Evolutionary conservation across 2,113 vertebrate species (phyloP).

Genomic region (Microcebus ravelobensis): DNA sequence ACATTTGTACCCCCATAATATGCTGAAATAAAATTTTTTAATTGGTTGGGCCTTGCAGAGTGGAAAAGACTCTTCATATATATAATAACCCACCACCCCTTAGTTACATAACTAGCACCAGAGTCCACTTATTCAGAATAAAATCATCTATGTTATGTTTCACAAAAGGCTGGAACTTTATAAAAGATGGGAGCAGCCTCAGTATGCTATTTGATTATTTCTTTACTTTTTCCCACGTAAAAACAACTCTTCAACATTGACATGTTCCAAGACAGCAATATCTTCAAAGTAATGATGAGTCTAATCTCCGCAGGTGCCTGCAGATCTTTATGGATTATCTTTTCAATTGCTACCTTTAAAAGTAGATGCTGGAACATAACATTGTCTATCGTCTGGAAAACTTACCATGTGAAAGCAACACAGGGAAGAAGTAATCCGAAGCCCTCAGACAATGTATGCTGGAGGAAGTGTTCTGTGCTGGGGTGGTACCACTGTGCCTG

Average conservation of each 20-base stretch:
- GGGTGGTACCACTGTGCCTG: rapidly evolving
- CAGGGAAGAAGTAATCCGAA: not conserved
- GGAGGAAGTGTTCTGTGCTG: not conserved
- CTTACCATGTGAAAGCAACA: not conserved
- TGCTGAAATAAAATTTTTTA: too few species aligned
- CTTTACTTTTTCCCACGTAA: not conserved
- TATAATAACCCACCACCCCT: not conserved
- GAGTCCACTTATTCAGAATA: not conserved
- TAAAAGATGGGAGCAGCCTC: not conserved
- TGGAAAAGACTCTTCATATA: not conserved
- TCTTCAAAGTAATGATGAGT: not conserved
- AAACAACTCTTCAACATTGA: not conserved
- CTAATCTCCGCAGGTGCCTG: not conserved
- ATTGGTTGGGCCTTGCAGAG: not conserved
- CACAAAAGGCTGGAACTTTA: not conserved
- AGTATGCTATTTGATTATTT: not conserved
- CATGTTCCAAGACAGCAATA: not conserved
- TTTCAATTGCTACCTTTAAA: conserved; percentile 10
- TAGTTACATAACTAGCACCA: not conserved
- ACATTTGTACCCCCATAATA: too few species aligned
- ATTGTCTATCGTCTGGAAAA: not conserved
- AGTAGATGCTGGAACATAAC: not conserved
- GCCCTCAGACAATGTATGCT: too few species aligned
- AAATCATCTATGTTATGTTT: not conserved
- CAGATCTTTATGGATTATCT: not conserved